Evolutionary conservation across 2,113 vertebrate species (phyloP).

Genomic region (Lampris megalopsis): DNA sequence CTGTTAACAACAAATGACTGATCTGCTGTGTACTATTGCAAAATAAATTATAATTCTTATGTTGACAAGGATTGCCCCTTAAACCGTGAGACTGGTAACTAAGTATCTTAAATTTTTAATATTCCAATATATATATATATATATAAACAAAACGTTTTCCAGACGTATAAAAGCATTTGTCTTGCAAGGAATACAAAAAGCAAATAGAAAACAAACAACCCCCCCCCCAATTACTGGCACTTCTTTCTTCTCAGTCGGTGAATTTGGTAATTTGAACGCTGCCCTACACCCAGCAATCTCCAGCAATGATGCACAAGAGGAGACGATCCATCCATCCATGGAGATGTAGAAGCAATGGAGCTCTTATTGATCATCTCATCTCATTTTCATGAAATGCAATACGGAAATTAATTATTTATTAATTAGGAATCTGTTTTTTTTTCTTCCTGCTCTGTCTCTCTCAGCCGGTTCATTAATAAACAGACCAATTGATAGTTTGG

Average conservation of each 20-base stretch:
- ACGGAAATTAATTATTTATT: conserved; percentile 69
- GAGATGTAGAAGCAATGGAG: conserved; percentile 18
- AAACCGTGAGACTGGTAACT: background rate
- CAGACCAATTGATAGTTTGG: background rate
- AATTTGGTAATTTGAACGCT: conserved; percentile 35
- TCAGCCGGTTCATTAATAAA: conserved; percentile 8
- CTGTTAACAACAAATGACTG: background rate
- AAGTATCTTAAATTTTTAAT: background rate
- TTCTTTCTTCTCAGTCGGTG: conserved; percentile 1
- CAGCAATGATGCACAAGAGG: conserved; percentile 15
- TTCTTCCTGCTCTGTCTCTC: conserved; percentile 11
- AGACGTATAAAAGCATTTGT: no score
- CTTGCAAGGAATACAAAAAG: background rate
- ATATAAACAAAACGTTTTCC: no score
- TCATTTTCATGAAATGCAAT: conserved; percentile 65
- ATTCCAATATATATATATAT: no score
- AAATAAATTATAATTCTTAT: no score
- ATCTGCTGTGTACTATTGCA: background rate
- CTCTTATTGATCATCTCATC: conserved; percentile 50
- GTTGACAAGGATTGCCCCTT: background rate
- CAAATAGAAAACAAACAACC: background rate
- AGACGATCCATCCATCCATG: conserved; percentile 16
- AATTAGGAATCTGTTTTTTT: conserved; percentile 38
- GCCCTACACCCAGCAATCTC: conserved; percentile 18
- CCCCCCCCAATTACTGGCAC: background rate